Evolutionary conservation across 2,113 vertebrate species (phyloP).

Genomic region (Progne subis): DNA sequence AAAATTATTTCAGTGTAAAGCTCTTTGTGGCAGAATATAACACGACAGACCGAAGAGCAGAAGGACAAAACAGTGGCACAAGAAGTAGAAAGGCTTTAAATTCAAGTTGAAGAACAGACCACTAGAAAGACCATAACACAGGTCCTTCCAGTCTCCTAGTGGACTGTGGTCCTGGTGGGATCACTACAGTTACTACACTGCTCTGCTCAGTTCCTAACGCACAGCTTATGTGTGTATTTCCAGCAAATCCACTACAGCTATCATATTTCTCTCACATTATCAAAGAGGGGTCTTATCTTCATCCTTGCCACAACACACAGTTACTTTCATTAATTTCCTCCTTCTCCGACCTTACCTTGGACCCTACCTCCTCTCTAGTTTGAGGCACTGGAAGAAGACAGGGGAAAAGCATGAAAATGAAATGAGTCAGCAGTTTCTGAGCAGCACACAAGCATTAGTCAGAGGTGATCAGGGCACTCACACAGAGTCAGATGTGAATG

Average conservation of each 20-base stretch:
- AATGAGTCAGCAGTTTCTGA: constrained; percentile 51
- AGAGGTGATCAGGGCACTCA: neutral
- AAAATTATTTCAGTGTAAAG: neutral
- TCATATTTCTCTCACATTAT: neutral
- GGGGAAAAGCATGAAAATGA: neutral
- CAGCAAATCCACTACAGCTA: neutral
- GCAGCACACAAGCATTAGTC: neutral
- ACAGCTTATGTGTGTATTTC: neutral
- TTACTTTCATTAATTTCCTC: neutral
- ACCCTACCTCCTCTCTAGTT: neutral
- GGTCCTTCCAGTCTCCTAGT: neutral
- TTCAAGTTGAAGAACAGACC: neutral
- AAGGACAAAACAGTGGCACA: neutral
- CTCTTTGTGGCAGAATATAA: neutral
- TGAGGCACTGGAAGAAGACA: neutral
- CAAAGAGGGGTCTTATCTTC: neutral
- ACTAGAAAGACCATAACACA: neutral
- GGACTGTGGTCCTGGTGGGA: neutral
- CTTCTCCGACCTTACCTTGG: neutral
- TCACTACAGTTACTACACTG: neutral
- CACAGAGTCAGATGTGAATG: neutral
- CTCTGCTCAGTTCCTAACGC: neutral
- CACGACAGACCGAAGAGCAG: neutral
- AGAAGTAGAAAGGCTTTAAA: neutral
- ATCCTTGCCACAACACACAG: neutral